phyloP scores from a whole-genome alignment of 2,888 invertebrate species.

The Gymnoscelis rufifasciata region DNA sequence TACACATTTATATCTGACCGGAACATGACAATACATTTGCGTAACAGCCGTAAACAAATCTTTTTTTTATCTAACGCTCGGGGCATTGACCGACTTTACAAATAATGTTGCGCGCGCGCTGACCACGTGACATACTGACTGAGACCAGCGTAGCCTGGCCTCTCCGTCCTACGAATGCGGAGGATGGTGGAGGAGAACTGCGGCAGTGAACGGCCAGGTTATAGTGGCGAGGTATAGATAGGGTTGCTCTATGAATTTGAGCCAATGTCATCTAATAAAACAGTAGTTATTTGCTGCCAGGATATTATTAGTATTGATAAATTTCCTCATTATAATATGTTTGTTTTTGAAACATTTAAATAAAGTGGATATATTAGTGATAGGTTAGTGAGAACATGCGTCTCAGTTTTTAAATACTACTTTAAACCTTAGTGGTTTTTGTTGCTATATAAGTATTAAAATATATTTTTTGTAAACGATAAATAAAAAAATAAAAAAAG shows the following conservation, averaged over 20 bases:
- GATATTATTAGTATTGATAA: slow-evolving; percentile 16
- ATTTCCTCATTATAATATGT: too few relatives aligned
- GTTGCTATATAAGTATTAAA: too few relatives aligned
- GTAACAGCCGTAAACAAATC: slow-evolving; percentile 73
- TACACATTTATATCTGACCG: slow-evolving; percentile 39
- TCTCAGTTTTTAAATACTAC: too few relatives aligned
- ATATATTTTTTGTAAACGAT: too few relatives aligned
- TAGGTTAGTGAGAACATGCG: too few relatives aligned
- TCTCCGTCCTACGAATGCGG: background rate
- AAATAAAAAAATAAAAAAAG: too few relatives aligned
- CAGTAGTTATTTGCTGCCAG: slow-evolving; percentile 37
- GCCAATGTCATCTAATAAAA: slow-evolving; percentile 62
- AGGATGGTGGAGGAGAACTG: background rate
- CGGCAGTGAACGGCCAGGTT: slow-evolving; percentile 27
- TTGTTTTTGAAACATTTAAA: too few relatives aligned
- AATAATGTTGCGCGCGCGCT: slow-evolving; percentile 71
- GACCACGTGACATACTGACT: slow-evolving; percentile 73
- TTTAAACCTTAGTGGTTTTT: too few relatives aligned
- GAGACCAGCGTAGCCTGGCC: slow-evolving; percentile 39
- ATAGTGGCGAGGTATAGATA: slow-evolving; percentile 42
- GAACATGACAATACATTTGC: slow-evolving; percentile 60
- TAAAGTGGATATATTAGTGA: too few relatives aligned
- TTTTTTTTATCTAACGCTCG: slow-evolving; percentile 74
- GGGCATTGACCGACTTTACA: slow-evolving; percentile 78
- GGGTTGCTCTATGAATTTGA: slow-evolving; percentile 58